A percentile compares a stretch with the other conserved stretches of the same genome.
Evolutionary conservation across 2,113 vertebrate species (phyloP).

Genomic region (Ammodytes marinus): DNA sequence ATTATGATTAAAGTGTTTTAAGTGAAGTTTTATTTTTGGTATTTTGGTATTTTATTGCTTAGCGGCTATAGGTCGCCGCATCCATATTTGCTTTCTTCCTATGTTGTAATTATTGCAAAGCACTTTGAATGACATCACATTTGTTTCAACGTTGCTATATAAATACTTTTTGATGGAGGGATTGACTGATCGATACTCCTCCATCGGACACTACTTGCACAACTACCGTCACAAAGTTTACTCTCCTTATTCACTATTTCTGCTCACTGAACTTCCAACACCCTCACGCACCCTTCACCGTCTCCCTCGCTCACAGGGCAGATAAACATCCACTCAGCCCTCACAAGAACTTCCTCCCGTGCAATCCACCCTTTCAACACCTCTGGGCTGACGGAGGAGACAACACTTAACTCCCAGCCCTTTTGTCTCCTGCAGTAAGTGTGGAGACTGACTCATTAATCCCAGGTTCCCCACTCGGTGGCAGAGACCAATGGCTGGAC

Average conservation of each 20-base stretch:
- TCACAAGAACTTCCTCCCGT: constrained; percentile 73
- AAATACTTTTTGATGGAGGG: no score
- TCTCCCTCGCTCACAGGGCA: constrained; percentile 42
- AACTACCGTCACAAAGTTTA: background rate
- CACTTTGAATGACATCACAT: no score
- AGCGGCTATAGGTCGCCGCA: no score
- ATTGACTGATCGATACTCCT: no score
- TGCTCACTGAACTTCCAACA: background rate
- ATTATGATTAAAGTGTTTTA: no score
- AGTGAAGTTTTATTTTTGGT: no score
- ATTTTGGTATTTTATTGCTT: no score
- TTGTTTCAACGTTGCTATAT: no score
- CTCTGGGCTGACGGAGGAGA: constrained; percentile 65
- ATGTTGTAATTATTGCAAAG: no score
- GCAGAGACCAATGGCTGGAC: constrained; percentile 54
- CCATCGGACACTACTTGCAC: background rate
- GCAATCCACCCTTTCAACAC: constrained; percentile 75
- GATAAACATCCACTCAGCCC: constrained; percentile 77
- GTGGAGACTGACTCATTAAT: constrained; percentile 76
- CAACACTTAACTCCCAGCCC: constrained; percentile 75
- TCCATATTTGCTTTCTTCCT: no score
- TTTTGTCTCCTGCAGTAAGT: constrained; percentile 77
- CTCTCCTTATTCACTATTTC: background rate
- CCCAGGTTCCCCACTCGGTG: constrained; percentile 60
- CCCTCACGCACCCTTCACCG: background rate